Evolutionary conservation across 2,888 invertebrate species (phyloP).

Genomic region (Eretmocerus hayati): DNA sequence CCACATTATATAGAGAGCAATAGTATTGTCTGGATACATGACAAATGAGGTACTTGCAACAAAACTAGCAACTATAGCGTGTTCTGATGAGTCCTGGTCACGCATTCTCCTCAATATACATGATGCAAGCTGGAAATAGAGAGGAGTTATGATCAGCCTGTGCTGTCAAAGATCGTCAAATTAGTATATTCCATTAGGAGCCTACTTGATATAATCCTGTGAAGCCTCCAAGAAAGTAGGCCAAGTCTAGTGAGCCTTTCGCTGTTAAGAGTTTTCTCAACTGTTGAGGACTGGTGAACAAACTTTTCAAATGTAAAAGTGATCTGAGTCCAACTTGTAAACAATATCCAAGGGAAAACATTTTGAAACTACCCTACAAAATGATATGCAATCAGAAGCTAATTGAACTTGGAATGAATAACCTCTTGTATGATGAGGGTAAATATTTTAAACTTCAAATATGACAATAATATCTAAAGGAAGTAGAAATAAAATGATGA

Average conservation of each 20-base stretch:
- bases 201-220: conserved; percentile 62
- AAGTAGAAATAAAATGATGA: neutral
- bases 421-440: no score
- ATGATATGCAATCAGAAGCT: conserved; percentile 9
- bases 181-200: no score
- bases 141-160: no score
- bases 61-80: conserved; percentile 65
- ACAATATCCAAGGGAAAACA: conserved; percentile 58
- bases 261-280: conserved; percentile 52
- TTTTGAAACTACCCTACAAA: conserved; percentile 53
- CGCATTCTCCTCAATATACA: conserved; percentile 60
- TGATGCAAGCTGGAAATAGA: conserved; percentile 59
- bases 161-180: no score
- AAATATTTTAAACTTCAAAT: neutral
- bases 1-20: conserved; percentile 78
- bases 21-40: conserved; percentile 68
- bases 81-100: conserved; percentile 55
- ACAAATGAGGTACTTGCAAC: conserved; percentile 64
- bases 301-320: conserved; percentile 52
- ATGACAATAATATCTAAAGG: neutral
- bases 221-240: conserved; percentile 63
- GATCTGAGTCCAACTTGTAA: conserved; percentile 57
- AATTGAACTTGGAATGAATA: no score
- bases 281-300: conserved; percentile 50
- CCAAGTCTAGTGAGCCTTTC: conserved; percentile 55